Evolutionary conservation across 2,113 vertebrate genomes (phyloP).

Genomic region (Macaca nemestrina): DNA sequence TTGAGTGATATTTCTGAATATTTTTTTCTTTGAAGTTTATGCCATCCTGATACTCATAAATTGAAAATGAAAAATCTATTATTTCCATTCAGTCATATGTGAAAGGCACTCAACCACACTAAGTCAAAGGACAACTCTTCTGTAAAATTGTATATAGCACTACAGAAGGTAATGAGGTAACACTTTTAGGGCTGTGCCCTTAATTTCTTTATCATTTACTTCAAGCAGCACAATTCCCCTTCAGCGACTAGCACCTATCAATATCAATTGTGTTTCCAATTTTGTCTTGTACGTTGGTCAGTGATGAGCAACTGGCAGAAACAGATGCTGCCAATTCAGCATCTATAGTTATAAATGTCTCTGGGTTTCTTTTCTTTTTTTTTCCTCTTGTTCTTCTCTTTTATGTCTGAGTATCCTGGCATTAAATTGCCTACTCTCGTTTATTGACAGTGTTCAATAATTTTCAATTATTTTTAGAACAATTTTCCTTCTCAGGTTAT

Average conservation of each 20-base stretch:
- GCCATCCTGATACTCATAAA: neutral
- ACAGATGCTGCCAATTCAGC: neutral
- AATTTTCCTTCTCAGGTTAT: neutral
- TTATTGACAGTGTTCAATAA: neutral
- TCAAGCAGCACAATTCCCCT: neutral
- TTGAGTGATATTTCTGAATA: neutral
- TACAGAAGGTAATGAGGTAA: neutral
- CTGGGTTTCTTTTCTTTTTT: neutral
- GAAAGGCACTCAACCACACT: neutral
- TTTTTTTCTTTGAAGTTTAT: neutral
- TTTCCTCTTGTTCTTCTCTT: neutral
- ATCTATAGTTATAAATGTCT: conserved; percentile 5
- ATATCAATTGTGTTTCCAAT: conserved; percentile 62
- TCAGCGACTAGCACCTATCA: neutral
- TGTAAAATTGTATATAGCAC: neutral
- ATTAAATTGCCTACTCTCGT: conserved; percentile 20
- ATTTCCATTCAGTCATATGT: neutral
- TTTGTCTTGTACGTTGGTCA: neutral
- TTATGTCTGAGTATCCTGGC: neutral
- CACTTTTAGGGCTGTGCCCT: neutral
- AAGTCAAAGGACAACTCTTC: accelerated
- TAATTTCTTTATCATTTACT: conserved; percentile 58
- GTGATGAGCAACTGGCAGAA: neutral
- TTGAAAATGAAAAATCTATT: neutral
- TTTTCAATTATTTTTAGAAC: neutral